Conservation (phyloP, 2,888 invertebrate species). For the Trichopria drosophilae region DNA sequence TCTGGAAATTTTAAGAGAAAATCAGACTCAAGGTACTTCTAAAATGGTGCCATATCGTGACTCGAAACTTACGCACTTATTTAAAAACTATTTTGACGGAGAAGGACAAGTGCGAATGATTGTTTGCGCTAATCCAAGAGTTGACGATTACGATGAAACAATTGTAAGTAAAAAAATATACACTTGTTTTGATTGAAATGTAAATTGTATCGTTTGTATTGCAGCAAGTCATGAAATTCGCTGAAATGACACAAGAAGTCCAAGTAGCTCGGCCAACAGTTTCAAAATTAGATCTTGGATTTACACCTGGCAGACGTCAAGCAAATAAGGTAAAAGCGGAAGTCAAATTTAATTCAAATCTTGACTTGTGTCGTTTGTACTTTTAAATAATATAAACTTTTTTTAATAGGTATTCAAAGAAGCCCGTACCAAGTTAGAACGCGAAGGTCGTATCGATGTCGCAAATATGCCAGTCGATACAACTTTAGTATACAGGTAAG, state of each 20-base stretch:
- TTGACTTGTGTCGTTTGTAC: not conserved
- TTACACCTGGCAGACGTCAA: constrained; percentile 78
- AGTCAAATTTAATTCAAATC: constrained; percentile 1
- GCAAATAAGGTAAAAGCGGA: constrained; percentile 66
- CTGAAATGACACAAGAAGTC: constrained; percentile 95
- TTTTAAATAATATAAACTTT: constrained; percentile 1
- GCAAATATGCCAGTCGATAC: constrained; percentile 65
- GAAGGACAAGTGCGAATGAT: constrained; percentile 95
- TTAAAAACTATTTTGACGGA: constrained; percentile 97
- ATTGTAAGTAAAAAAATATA: constrained; percentile 62
- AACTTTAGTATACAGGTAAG: constrained; percentile 66
- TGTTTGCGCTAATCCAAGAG: constrained; percentile 92
- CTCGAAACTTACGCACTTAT: constrained; percentile 89
- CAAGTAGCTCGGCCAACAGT: constrained; percentile 74
- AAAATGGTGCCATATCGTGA: constrained; percentile 94
- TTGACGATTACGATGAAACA: constrained; percentile 93
- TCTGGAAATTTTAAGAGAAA: constrained; percentile 87
- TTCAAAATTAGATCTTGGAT: constrained; percentile 65
- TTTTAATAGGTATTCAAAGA: constrained; percentile 57
- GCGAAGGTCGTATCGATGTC: constrained; percentile 50
- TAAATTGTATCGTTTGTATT: constrained; percentile 23
- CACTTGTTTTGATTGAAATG: not conserved
- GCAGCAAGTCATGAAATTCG: constrained; percentile 93
- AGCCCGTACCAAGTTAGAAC: constrained; percentile 56
- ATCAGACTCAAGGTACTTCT: constrained; percentile 71